Conservation (phyloP, 2,113 vertebrate genomes). For the Sisor rabdophorus region DNA sequence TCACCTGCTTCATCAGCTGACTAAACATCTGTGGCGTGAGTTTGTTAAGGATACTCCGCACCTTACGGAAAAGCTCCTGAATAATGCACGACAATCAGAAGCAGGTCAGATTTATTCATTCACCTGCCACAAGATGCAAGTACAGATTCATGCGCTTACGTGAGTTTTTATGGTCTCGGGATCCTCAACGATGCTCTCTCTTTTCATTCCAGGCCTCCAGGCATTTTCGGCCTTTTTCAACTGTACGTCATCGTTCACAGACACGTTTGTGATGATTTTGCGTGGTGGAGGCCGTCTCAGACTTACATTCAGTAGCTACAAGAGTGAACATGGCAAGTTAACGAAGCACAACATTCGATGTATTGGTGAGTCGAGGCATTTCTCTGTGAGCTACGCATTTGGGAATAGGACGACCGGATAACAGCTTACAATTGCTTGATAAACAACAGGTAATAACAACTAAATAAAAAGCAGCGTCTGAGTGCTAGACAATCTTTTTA, state of each 20-base stretch:
- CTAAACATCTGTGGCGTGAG: slow-evolving; percentile 97
- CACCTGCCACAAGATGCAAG: background rate
- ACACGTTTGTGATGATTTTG: slow-evolving; percentile 91
- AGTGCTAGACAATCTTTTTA: background rate
- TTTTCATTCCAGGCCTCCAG: slow-evolving; percentile 89
- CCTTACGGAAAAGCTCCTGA: slow-evolving; percentile 93
- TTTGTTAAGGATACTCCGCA: slow-evolving; percentile 97
- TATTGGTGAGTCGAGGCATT: too few relatives aligned
- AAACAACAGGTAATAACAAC: background rate
- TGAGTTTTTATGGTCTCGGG: slow-evolving; percentile 79
- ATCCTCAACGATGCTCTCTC: slow-evolving; percentile 76
- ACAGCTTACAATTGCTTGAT: too few relatives aligned
- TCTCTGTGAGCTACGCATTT: background rate
- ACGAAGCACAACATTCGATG: background rate
- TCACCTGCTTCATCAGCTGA: slow-evolving; percentile 96
- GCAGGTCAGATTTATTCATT: too few relatives aligned
- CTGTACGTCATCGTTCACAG: slow-evolving; percentile 87
- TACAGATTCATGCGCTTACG: slow-evolving; percentile 58
- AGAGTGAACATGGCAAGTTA: background rate
- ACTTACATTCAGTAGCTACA: slow-evolving; percentile 82
- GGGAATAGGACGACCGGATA: too few relatives aligned
- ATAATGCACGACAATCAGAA: background rate
- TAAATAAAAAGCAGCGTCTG: background rate
- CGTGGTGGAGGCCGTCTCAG: slow-evolving; percentile 80
- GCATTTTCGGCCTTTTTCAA: slow-evolving; percentile 90